Conservation (phyloP, 2,797 vertebrate genomes). For the Bovichtus diacanthus region DNA sequence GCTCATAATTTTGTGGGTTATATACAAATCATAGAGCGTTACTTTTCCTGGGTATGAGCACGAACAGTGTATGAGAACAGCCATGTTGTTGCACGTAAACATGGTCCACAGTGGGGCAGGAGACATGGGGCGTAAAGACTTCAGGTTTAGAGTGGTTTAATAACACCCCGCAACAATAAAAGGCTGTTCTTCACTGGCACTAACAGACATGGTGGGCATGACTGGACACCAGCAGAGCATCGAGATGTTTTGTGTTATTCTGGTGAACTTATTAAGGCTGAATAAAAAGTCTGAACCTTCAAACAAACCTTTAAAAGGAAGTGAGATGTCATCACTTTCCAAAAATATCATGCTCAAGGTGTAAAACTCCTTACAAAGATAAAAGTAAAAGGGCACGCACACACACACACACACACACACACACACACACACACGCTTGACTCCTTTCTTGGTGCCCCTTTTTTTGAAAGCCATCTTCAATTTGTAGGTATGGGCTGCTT, state of each 20-base stretch:
- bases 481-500: slow-evolving; percentile 34
- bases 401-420: slow-evolving; percentile 14
- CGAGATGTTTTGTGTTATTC: no score
- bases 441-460: not conserved
- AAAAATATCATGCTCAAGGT: not conserved
- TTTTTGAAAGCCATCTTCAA: slow-evolving; percentile 22
- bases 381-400: not conserved
- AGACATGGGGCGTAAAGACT: no score
- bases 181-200: not conserved
- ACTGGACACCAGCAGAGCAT: no score
- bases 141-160: no score
- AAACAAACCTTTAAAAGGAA: not conserved
- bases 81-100: not conserved
- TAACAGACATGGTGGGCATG: no score
- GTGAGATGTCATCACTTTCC: not conserved
- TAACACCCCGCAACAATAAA: no score
- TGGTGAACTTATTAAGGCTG: no score
- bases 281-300: not conserved
- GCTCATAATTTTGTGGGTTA: no score
- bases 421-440: not conserved
- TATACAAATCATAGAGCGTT: no score
- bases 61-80: no score
- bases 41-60: no score
- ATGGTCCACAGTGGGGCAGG: not conserved
- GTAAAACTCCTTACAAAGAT: not conserved